Percentiles rank a stretch among this genome's conserved stretches.
These are phyloP conservation scores for Ictalurus punctatus DNA, from an alignment of 2,113 vertebrate species.

Conservation along the genomic window DNA sequence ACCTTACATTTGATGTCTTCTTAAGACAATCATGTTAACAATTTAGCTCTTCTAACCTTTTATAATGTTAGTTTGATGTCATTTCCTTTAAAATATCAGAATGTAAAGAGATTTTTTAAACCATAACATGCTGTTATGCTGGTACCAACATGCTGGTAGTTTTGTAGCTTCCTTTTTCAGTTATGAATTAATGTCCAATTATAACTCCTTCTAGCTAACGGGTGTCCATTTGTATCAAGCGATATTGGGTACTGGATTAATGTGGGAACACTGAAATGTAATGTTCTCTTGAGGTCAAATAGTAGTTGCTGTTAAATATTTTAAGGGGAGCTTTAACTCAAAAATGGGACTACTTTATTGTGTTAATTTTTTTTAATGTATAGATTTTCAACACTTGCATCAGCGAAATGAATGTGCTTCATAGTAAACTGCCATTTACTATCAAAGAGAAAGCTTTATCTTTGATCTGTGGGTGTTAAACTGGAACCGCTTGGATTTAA, in stretches of 20 bases:
- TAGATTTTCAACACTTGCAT: not conserved
- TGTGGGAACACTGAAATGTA: not conserved
- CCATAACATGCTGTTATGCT: too few relatives aligned
- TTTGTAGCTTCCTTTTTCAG: not conserved
- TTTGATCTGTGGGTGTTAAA: conserved; percentile 8
- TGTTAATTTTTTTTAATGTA: not conserved
- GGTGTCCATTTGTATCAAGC: too few relatives aligned
- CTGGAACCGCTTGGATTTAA: conserved; percentile 6
- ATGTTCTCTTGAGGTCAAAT: not conserved
- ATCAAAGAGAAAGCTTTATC: not conserved
- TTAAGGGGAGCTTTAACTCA: not conserved
- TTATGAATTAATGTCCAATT: too few relatives aligned
- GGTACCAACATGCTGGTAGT: too few relatives aligned
- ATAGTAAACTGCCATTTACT: not conserved
- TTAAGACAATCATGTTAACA: not conserved
- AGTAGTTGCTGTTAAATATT: not conserved
- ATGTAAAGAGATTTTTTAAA: not conserved
- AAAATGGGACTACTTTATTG: not conserved
- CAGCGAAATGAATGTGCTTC: conserved; percentile 16
- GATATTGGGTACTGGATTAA: not conserved
- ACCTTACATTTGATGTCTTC: not conserved
- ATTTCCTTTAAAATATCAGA: not conserved
- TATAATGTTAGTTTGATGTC: not conserved
- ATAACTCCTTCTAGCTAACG: not conserved
- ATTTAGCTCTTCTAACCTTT: not conserved